These are phyloP conservation scores for Phytoseiulus persimilis DNA, from an alignment of 2,888 invertebrate genomes.

Conservation along the genomic window DNA sequence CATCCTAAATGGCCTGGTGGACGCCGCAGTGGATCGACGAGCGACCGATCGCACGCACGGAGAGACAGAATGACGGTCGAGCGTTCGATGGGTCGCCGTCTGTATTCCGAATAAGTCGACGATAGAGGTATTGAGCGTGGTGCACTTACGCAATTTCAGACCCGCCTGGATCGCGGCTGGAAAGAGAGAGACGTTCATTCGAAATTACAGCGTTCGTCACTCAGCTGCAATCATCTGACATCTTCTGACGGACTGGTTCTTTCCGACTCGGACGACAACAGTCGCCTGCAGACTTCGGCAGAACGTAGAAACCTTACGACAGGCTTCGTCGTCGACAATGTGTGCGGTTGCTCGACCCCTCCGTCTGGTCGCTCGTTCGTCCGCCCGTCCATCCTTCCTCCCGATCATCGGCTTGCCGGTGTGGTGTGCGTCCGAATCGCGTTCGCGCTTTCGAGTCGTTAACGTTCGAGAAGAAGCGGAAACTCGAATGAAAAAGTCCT, in stretches of 20 bases:
- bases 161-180: conserved; percentile 5
- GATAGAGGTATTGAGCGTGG: not conserved
- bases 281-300: not conserved
- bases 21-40: no score
- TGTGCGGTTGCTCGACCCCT: no score
- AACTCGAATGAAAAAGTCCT: not conserved
- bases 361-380: no score
- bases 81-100: not conserved
- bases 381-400: no score
- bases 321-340: not conserved
- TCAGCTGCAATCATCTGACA: not conserved
- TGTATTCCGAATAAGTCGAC: not conserved
- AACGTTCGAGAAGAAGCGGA: not conserved
- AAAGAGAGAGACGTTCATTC: not conserved
- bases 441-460: no score
- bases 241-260: no score
- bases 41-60: not conserved
- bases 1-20: no score
- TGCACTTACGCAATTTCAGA: not conserved
- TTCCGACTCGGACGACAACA: no score
- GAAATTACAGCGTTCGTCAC: not conserved
- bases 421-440: not conserved
- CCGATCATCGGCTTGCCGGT: no score
- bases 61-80: not conserved
- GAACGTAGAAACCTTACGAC: not conserved